Conservation (phyloP, 1,140 invertebrate genomes). For the Agrilus planipennis region DNA sequence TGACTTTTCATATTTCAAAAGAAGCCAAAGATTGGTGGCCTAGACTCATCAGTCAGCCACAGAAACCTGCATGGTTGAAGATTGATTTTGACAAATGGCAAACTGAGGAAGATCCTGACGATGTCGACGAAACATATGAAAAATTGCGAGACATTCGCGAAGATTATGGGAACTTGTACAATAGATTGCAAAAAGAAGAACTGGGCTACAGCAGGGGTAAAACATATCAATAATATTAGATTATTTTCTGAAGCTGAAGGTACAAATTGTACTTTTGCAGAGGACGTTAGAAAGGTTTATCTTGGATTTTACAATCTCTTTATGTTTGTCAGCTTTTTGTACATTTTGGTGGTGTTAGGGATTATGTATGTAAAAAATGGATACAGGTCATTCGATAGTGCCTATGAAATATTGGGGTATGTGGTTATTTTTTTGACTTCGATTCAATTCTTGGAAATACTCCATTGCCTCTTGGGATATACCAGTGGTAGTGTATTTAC, state of each 20-base stretch:
- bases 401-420: slow-evolving; percentile 64
- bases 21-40: slow-evolving; percentile 65
- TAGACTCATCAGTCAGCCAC: slow-evolving; percentile 57
- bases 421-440: slow-evolving; percentile 74
- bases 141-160: slow-evolving; percentile 51
- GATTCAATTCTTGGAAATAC: slow-evolving; percentile 74
- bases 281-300: slow-evolving; percentile 75
- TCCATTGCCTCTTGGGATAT: slow-evolving; percentile 82
- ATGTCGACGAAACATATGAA: slow-evolving; percentile 51
- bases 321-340: slow-evolving; percentile 80
- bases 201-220: slow-evolving; percentile 65
- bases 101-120: slow-evolving; percentile 47
- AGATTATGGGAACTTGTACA: slow-evolving; percentile 67
- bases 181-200: slow-evolving; percentile 65
- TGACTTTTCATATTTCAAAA: slow-evolving; percentile 68
- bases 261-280: slow-evolving; percentile 38
- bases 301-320: slow-evolving; percentile 82
- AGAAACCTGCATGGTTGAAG: slow-evolving; percentile 84
- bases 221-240: not conserved
- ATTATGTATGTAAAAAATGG: slow-evolving; percentile 66
- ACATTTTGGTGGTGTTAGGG: slow-evolving; percentile 60
- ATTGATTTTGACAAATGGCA: slow-evolving; percentile 81
- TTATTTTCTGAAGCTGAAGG: too few species aligned
- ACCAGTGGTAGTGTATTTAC: slow-evolving; percentile 58
- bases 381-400: slow-evolving; percentile 54